A percentile compares a stretch with the other conserved stretches of the same genome.
Evolutionary conservation across 2,888 invertebrate species (phyloP).

Genomic region (Eristalinus sepulchralis): DNA sequence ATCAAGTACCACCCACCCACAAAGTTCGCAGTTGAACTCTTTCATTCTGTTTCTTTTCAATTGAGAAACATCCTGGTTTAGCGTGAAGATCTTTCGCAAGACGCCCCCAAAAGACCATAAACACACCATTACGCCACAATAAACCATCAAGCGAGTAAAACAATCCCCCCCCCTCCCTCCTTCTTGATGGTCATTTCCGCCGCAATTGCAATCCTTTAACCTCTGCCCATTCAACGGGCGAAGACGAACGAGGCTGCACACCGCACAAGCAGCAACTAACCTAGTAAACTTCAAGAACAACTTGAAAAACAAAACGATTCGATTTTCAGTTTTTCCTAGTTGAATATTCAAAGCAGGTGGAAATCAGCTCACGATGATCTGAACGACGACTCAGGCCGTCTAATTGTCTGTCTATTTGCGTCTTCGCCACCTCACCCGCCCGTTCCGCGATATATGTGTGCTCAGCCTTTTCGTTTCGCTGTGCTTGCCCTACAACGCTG

Average conservation of each 20-base stretch:
- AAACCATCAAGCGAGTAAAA: slow-evolving; percentile 3
- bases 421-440: not conserved
- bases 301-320: slow-evolving; percentile 48
- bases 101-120: slow-evolving; percentile 45
- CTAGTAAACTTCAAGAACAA: slow-evolving; percentile 69
- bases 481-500: slow-evolving; percentile 51
- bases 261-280: slow-evolving; percentile 50
- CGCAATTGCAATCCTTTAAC: slow-evolving; percentile 60
- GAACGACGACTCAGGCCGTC: slow-evolving; percentile 68
- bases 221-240: slow-evolving; percentile 29
- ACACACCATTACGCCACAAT: slow-evolving; percentile 47
- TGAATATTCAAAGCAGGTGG: slow-evolving; percentile 71
- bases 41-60: not conserved
- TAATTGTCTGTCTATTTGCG: slow-evolving; percentile 68
- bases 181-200: slow-evolving; percentile 62
- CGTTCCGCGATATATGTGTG: not conserved
- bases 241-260: slow-evolving; percentile 34
- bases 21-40: slow-evolving; percentile 38
- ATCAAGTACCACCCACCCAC: no score
- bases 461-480: slow-evolving; percentile 34
- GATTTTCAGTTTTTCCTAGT: slow-evolving; percentile 67
- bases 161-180: slow-evolving; percentile 26
- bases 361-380: slow-evolving; percentile 70
- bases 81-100: slow-evolving; percentile 2
- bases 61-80: not conserved